Conservation (phyloP, 2,888 invertebrate species). For the Conus canariensis region DNA sequence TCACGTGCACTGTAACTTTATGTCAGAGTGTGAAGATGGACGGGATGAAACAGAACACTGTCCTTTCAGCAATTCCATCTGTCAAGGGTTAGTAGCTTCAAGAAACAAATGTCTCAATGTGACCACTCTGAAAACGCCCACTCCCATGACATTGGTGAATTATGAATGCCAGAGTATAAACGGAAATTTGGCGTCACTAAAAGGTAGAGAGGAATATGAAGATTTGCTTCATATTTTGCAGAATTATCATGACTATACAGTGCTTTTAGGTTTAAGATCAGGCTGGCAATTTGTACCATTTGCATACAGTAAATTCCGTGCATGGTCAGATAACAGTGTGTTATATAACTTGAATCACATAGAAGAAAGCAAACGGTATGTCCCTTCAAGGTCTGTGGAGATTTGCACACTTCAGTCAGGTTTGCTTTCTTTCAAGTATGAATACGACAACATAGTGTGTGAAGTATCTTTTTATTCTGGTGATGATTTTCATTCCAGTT, state of each 20-base stretch:
- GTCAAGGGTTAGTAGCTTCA: neutral
- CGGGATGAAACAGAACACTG: slow-evolving; percentile 14
- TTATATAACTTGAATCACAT: neutral
- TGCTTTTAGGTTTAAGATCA: neutral
- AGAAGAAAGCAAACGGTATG: neutral
- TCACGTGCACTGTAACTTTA: neutral
- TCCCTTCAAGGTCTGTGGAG: neutral
- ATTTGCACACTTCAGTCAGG: neutral
- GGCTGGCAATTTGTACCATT: neutral
- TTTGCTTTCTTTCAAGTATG: neutral
- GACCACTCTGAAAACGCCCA: neutral
- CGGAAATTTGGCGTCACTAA: neutral
- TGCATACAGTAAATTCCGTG: neutral
- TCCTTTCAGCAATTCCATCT: neutral
- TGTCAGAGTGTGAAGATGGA: neutral
- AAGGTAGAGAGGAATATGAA: neutral
- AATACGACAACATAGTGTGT: neutral
- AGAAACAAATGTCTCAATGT: neutral
- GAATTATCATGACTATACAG: neutral
- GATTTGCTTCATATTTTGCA: neutral
- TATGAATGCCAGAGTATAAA: neutral
- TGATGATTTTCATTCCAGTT: neutral
- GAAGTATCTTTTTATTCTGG: too few relatives aligned
- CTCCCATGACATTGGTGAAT: neutral
- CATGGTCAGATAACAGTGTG: neutral